Conservation (phyloP, 2,113 vertebrate genomes). For the Anarhynchus alexandrinus region DNA sequence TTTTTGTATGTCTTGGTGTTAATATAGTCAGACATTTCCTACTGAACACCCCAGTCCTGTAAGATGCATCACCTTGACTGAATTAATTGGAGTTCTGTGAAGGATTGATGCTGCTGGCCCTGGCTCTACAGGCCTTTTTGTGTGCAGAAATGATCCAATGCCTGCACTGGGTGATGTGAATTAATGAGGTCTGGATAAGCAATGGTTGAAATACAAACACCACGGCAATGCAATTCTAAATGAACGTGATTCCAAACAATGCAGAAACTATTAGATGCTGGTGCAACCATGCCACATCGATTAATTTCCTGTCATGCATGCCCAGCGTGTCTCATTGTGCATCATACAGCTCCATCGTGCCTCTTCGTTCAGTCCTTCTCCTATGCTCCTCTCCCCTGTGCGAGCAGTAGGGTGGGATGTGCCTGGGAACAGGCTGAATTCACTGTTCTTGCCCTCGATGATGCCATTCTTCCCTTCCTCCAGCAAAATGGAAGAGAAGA, state of each 20-base stretch:
- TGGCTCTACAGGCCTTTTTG: neutral
- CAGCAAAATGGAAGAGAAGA: neutral
- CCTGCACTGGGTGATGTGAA: neutral
- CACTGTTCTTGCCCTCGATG: neutral
- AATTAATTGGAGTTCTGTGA: neutral
- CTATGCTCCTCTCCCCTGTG: neutral
- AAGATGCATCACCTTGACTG: neutral
- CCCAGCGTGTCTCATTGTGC: neutral
- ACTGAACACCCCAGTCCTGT: neutral
- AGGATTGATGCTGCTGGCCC: neutral
- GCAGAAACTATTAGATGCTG: neutral
- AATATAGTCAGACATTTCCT: neutral
- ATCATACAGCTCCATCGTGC: neutral
- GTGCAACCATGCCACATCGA: neutral
- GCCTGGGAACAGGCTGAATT: neutral
- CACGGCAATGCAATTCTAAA: neutral
- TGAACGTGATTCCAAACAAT: neutral
- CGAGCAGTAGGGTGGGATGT: neutral
- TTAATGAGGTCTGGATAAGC: neutral
- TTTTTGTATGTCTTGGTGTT: neutral
- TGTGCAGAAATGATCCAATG: neutral
- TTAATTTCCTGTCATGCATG: neutral
- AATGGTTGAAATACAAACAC: neutral
- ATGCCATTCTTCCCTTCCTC: constrained; percentile 20
- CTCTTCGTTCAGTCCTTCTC: neutral